phyloP scores from a whole-genome alignment of 2,113 vertebrate species.

The Hepsetus odoe region DNA sequence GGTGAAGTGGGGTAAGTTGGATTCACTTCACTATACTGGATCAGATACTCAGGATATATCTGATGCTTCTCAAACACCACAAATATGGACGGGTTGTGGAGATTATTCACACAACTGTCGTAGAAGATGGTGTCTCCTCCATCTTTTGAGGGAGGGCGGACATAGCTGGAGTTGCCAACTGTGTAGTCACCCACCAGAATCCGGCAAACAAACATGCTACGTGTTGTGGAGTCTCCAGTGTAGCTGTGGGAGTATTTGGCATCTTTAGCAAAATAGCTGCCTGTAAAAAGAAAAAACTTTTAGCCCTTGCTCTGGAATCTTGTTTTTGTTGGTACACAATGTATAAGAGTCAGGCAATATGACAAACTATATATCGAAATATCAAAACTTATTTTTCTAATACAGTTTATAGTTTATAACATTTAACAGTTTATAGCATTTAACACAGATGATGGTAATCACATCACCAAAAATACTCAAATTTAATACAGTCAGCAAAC shows the following conservation, averaged over 20 bases:
- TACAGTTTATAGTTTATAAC: too few species aligned
- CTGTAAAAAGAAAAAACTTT: neutral
- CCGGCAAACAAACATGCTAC: slow-evolving; percentile 51
- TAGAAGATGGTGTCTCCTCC: slow-evolving; percentile 62
- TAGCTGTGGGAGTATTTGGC: slow-evolving; percentile 53
- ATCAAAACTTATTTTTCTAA: too few species aligned
- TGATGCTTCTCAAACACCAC: slow-evolving; percentile 88
- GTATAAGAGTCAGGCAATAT: too few species aligned
- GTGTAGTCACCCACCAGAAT: slow-evolving; percentile 52
- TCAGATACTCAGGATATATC: slow-evolving; percentile 84
- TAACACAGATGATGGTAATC: too few species aligned
- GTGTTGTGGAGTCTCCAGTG: slow-evolving; percentile 10
- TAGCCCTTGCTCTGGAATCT: neutral
- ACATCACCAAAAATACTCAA: too few species aligned
- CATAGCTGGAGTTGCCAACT: slow-evolving; percentile 40
- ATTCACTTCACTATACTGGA: slow-evolving; percentile 66
- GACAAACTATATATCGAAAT: too few species aligned
- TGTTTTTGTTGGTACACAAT: neutral
- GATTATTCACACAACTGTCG: slow-evolving; percentile 81
- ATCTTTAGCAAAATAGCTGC: slow-evolving; percentile 56
- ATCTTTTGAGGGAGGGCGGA: slow-evolving; percentile 50
- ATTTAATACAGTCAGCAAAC: too few species aligned
- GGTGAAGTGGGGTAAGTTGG: neutral
- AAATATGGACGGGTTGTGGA: slow-evolving; percentile 79
- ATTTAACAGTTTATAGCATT: too few species aligned